Evolutionary conservation across 2,113 vertebrate species (phyloP), one percentile per base, ranked within the genome.

Genomic region (Oncorhynchus nerka): DNA sequence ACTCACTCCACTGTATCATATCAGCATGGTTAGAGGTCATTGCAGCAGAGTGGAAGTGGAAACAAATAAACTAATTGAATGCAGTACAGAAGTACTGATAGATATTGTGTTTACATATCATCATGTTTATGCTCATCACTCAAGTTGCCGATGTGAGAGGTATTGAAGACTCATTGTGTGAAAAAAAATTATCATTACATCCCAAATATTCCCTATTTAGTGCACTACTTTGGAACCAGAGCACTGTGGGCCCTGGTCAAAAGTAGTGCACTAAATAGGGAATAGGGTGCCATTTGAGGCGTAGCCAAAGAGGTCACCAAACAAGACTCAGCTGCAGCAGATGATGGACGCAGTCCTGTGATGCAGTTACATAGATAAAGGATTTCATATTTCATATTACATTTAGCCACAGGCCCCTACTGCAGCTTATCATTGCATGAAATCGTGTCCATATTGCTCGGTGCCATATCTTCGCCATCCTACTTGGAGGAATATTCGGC

Each of bases 371-470:
- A 75, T 80, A 84, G 90, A 92, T 92, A 90, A 90, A 89, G 81
- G 85, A 86, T 92, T 91, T 91, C 89, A 91, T 93, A 86, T 92
- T 91, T 91, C 89, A 91, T 93, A 93, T 93, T 91, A 93, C 90
- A 91, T 90, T 92, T 90, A 89, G 90, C 90, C 89, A 89, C 69
- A 34, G 85, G 86, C 80, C 87, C 89, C 88, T 80, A 83, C 85
- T 87, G 83, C 80, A 87, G 89, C 90, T 93, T 93, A 93, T 93
- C 92, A 88, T 85, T 90, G 86, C 89, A 88, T 93, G 87, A 93
- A 92, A 93, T 92, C 93, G n/a, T 89, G 89, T 92, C 89, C 88
- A 88, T 92, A 92, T 92, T 91, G 91, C 91, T 83, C 87, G 81
- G 87, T 80, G 81, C 79, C 82, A 85, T 90, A 90, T 93, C 90